phyloP scores from a whole-genome alignment of 2,888 invertebrate species.

The Andrena chrysosceles region DNA sequence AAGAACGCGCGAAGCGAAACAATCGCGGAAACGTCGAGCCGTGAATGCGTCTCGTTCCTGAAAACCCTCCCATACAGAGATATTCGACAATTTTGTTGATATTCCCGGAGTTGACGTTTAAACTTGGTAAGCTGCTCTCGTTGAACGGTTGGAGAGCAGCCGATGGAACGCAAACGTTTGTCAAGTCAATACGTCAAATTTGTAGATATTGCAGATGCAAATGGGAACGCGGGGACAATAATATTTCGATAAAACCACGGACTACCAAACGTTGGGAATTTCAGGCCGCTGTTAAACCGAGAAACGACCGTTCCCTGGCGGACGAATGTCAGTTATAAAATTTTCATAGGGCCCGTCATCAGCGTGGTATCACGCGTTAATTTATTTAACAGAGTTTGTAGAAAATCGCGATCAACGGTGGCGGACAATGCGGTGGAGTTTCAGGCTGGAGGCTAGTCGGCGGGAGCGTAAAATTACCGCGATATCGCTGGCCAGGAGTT shows the following conservation, averaged over 20 bases:
- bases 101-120: not conserved
- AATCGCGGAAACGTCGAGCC: not conserved
- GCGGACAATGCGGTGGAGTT: not conserved
- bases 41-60: not conserved
- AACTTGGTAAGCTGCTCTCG: constrained; percentile 14
- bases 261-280: constrained; percentile 1
- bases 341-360: not conserved
- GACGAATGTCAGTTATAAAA: constrained; percentile 4
- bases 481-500: constrained; percentile 12
- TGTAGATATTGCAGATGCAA: constrained; percentile 12
- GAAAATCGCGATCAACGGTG: constrained; percentile 7
- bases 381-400: constrained; percentile 1
- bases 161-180: constrained; percentile 23
- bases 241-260: constrained; percentile 16
- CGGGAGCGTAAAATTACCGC: not conserved
- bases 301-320: constrained; percentile 2
- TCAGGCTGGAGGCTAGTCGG: not conserved
- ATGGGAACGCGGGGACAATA: not conserved
- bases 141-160: constrained; percentile 11
- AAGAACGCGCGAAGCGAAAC: not conserved
- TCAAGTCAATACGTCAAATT: constrained; percentile 21
- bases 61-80: not conserved
- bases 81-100: not conserved
- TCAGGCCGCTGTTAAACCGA: constrained; percentile 11
- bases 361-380: not conserved